Evolutionary conservation across 2,888 invertebrate genomes (phyloP).

Genomic region (Tuta absoluta): DNA sequence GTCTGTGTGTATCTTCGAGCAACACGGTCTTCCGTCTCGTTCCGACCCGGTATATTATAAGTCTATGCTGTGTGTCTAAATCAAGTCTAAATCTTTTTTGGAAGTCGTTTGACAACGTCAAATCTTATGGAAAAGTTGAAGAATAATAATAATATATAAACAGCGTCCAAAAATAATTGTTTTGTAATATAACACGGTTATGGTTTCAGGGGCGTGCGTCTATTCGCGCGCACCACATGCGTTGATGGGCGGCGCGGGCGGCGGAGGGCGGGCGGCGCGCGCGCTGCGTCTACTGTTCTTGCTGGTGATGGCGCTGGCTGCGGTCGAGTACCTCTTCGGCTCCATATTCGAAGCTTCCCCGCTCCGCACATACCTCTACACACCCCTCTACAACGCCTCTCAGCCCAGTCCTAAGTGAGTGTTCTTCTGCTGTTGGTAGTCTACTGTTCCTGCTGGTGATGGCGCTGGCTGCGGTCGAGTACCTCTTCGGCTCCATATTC

Average conservation of each 20-base stretch:
- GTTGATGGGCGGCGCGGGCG: conserved; percentile 51
- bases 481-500: conserved; percentile 84
- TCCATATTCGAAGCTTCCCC: conserved; percentile 82
- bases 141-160: too few relatives aligned
- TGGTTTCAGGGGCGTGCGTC: conserved; percentile 14
- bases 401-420: conserved; percentile 61
- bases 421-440: background rate
- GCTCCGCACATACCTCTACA: conserved; percentile 72
- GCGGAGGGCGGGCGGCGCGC: conserved; percentile 77
- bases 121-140: too few relatives aligned
- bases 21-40: too few relatives aligned
- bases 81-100: too few relatives aligned
- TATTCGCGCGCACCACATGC: conserved; percentile 22
- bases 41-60: too few relatives aligned
- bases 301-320: conserved; percentile 83
- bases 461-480: conserved; percentile 84
- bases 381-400: conserved; percentile 70
- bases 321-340: conserved; percentile 86
- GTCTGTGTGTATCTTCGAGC: too few relatives aligned
- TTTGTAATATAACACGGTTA: background rate
- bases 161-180: too few relatives aligned
- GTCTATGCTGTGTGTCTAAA: too few relatives aligned
- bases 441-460: conserved; percentile 68
- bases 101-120: too few relatives aligned
- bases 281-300: conserved; percentile 74